Evolutionary conservation across 1,140 invertebrate species (phyloP), one percentile per base, ranked within the genome.

Genomic region (Caenorhabditis latens): DNA sequence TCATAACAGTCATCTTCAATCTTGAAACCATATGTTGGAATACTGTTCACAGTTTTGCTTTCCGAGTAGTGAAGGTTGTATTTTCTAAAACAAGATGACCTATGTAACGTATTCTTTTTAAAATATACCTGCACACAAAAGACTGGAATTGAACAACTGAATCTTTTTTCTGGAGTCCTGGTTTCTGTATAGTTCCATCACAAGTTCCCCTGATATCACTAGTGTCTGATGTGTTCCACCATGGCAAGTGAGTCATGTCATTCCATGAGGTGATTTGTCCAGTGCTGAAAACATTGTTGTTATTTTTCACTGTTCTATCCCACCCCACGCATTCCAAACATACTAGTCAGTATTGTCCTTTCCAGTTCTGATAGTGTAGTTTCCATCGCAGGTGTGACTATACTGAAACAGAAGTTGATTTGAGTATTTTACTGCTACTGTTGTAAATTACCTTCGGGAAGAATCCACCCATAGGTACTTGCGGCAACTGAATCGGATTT

Each of bases 171-270:
- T 75, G 21, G 11, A 85, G 46, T 71, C 71, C 65, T 7, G 87
- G 87, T 32, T 88, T 88, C 48, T 88, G 84, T 32, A 85, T 86
- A 7, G 87, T 86, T 57, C 87, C 87, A 71, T 86, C 79, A 55
- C 75, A 57, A 19, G 65, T 83, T 21, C 71, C 48, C 19, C 83
- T 63, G 43, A 75, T 67, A 16, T 86, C 79, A 7, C 50, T 19
- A n/a, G 71, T 83, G 16, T 84, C 84, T 63, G 2, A 48, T 21
- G 55, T 32, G 1, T 61, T 46, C 84, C 84, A 85, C 84, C 84
- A 85, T 40, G 63, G 50, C 65, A 85, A 58, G 57, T 85, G 65
- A 40, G 65, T 75, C 50, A 61, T 9, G n/a, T 57, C 50, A 58
- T 67, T 71, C 84, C 84, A 85, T 42, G 43, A 42, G 19, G 67